Percentiles rank a stretch among this genome's conserved stretches.
phyloP scores from a whole-genome alignment of 2,888 invertebrate species.

The Mallateleia sp. region DNA sequence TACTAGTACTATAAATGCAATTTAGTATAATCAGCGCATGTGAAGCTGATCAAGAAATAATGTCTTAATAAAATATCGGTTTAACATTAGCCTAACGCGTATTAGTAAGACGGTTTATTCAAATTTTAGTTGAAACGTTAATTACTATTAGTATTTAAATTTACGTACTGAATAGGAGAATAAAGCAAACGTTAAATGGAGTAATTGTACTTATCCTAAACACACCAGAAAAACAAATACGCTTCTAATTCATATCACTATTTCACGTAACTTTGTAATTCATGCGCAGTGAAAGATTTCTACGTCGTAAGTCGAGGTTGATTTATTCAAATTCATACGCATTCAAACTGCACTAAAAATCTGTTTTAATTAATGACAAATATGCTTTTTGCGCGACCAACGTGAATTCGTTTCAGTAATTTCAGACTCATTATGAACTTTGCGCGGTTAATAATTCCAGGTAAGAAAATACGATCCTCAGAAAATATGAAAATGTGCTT shows the following conservation, averaged over 20 bases:
- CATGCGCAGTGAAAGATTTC: conserved; percentile 25
- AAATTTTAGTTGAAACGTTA: conserved; percentile 10
- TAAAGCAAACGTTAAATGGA: neutral
- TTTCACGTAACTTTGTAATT: conserved; percentile 31
- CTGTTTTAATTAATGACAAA: conserved; percentile 22
- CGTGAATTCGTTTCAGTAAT: neutral
- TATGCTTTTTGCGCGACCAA: neutral
- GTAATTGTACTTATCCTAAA: conserved; percentile 32
- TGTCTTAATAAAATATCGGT: conserved; percentile 4
- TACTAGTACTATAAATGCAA: conserved; percentile 41
- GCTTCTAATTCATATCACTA: conserved; percentile 1
- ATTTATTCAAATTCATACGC: conserved; percentile 25
- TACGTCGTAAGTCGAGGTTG: neutral
- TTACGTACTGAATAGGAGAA: conserved; percentile 32
- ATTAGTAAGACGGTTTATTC: conserved; percentile 5
- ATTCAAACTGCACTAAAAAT: neutral
- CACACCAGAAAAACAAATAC: neutral
- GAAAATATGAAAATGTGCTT: conserved; percentile 14
- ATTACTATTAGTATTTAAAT: conserved; percentile 4
- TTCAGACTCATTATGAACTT: conserved; percentile 4
- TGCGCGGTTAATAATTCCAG: neutral
- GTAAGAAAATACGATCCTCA: conserved; percentile 1
- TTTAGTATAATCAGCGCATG: conserved; percentile 20
- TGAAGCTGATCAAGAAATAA: conserved; percentile 22
- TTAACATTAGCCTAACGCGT: conserved; percentile 13